A percentile compares a stretch with the other conserved stretches of the same genome.
phyloP scores from a whole-genome alignment of 2,113 vertebrate species.

The Chaetodon auriga region DNA sequence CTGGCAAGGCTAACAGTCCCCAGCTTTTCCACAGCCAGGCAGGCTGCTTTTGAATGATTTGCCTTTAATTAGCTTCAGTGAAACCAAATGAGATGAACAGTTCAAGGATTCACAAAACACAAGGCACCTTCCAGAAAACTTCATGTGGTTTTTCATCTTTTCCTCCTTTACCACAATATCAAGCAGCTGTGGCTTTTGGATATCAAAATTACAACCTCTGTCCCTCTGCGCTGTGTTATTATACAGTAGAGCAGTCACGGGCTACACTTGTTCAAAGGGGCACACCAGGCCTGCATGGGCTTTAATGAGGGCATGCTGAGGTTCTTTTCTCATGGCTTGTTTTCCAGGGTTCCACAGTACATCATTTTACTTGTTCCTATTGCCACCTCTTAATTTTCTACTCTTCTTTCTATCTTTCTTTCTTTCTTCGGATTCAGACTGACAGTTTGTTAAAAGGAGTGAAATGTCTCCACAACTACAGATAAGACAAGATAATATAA shows the following conservation, averaged over 20 bases:
- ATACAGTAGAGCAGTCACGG: slow-evolving; percentile 17
- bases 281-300: slow-evolving; percentile 8
- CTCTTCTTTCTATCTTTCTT: neutral
- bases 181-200: slow-evolving; percentile 52
- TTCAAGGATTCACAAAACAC: slow-evolving; percentile 7
- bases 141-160: slow-evolving; percentile 30
- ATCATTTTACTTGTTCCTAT: neutral
- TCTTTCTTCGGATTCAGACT: too few species aligned
- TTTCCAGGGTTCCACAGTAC: neutral
- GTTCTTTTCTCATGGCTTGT: neutral
- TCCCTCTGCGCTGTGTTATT: slow-evolving; percentile 29
- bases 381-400: neutral
- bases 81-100: slow-evolving; percentile 6
- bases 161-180: slow-evolving; percentile 43
- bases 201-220: slow-evolving; percentile 55
- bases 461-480: too few species aligned
- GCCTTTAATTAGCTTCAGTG: slow-evolving; percentile 14
- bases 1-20: neutral
- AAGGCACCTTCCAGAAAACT: slow-evolving; percentile 35
- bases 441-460: too few species aligned
- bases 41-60: neutral
- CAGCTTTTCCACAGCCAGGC: neutral
- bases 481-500: too few species aligned
- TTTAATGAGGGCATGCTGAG: slow-evolving; percentile 16
- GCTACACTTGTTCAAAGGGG: slow-evolving; percentile 38